Evolutionary conservation across 2,113 vertebrate species (phyloP), one percentile per base, ranked within the genome.

Genomic region (Bambusicola thoracicus): DNA sequence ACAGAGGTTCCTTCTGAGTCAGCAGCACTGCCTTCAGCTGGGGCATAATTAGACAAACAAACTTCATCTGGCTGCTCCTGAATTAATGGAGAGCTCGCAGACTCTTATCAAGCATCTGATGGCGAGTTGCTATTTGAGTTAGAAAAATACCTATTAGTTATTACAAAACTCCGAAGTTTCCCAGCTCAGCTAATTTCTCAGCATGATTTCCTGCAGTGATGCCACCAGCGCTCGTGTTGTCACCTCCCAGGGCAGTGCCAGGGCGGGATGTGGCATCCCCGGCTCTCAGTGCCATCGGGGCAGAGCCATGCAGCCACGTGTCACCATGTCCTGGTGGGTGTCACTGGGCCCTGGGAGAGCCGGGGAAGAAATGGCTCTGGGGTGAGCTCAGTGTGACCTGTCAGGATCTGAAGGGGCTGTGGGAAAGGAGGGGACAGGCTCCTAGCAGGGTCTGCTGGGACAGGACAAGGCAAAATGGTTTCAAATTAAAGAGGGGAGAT

Each of bases 131-230:
- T 95, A 65, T 95, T 95, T 95, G 94, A 95, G 96, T 92, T 62
- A 85, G 85, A 95, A 96, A 96, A 96, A 90, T 72, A 87, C 95
- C 94, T 91, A 43, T 96, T 94, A 97, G 94, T 96, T 97, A 96
- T 96, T 97, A 95, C 96, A 96, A 96, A 96, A 97, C 96, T 94
- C 96, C 90, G 5, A 94, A 97, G 92, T 97, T 97, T 97, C 97
- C 95, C 96, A 95, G 96, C 97, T 97, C 93, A 78, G 96, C 94
- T 77, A 56, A 24, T 96, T 96, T 97, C 97, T 96, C 95, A 38
- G 96, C 20, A 75, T 10, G 46, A 14, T 96, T 95, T 95, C 95
- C 94, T 85, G 95, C 87, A 65, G 92, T 44, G 94, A 83, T 51
- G 58, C 62, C 73, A 29, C 44, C 49, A 66, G 66, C 95, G 82